Conservation (phyloP, 2,797 vertebrate species). For the Aselliscus stoliczkanus region DNA sequence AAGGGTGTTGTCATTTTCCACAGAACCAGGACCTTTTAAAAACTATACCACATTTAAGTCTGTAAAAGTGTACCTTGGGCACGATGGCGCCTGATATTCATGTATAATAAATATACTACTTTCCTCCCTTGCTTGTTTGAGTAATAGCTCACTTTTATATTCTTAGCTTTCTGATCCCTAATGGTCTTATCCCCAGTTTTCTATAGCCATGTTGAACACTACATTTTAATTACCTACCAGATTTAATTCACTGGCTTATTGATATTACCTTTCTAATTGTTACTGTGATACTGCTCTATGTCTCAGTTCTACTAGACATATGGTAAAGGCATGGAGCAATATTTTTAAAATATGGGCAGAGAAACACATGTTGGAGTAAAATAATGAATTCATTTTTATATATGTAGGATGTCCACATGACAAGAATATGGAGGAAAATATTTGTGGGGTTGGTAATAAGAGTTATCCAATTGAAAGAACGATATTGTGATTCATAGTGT, state of each 20-base stretch:
- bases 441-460: background rate
- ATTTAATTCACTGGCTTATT: background rate
- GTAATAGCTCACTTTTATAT: background rate
- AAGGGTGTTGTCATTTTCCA: background rate
- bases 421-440: background rate
- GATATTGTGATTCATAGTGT: background rate
- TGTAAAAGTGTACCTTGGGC: background rate
- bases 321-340: background rate
- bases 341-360: background rate
- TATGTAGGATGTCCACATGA: background rate
- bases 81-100: background rate
- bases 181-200: background rate
- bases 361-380: background rate
- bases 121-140: background rate
- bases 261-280: background rate
- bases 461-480: background rate
- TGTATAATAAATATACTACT: background rate
- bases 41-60: background rate
- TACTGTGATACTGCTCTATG: background rate
- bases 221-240: constrained; percentile 9
- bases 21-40: background rate
- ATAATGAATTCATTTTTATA: background rate
- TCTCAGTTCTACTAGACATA: background rate
- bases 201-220: background rate
- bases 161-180: background rate